phyloP scores from a whole-genome alignment of 2,113 vertebrate species.

The Taurulus bubalis region DNA sequence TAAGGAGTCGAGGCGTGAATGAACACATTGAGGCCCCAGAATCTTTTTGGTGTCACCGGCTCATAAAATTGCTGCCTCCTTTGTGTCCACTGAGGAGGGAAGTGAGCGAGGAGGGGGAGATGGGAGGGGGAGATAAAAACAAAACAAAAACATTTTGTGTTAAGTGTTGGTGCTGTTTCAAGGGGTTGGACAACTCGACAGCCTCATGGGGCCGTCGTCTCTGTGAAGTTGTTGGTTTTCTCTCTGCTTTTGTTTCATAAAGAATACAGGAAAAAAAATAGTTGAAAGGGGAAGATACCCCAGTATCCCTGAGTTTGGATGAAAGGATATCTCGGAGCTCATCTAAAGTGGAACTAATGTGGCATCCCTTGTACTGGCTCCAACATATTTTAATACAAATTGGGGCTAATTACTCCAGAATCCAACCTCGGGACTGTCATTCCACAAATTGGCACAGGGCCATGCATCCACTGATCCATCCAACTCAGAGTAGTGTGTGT shows the following conservation, averaged over 20 bases:
- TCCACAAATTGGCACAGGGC: conserved; percentile 53
- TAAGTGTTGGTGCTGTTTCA: conserved; percentile 73
- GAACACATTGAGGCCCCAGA: conserved; percentile 77
- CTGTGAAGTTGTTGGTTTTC: conserved; percentile 67
- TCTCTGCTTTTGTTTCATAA: conserved; percentile 61
- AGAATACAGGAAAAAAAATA: conserved; percentile 54
- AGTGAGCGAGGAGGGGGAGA: conserved; percentile 45
- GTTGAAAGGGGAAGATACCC: conserved; percentile 60
- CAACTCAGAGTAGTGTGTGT: not conserved
- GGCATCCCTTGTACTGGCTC: conserved; percentile 74
- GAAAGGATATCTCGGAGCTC: conserved; percentile 75
- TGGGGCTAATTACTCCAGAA: conserved; percentile 81
- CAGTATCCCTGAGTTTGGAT: conserved; percentile 72
- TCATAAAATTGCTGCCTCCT: conserved; percentile 81
- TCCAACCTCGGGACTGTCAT: conserved; percentile 64
- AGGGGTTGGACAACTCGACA: conserved; percentile 58
- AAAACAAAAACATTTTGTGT: conserved; percentile 79
- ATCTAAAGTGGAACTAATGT: conserved; percentile 83
- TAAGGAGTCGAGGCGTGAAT: conserved; percentile 73
- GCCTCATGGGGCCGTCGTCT: conserved; percentile 60
- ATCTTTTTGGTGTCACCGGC: conserved; percentile 82
- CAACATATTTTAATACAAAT: conserved; percentile 82
- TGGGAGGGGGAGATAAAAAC: conserved; percentile 41
- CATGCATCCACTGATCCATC: conserved; percentile 40
- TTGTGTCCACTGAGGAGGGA: conserved; percentile 66